phyloP scores from a whole-genome alignment of 2,888 invertebrate species.

The Monochamus alternatus region DNA sequence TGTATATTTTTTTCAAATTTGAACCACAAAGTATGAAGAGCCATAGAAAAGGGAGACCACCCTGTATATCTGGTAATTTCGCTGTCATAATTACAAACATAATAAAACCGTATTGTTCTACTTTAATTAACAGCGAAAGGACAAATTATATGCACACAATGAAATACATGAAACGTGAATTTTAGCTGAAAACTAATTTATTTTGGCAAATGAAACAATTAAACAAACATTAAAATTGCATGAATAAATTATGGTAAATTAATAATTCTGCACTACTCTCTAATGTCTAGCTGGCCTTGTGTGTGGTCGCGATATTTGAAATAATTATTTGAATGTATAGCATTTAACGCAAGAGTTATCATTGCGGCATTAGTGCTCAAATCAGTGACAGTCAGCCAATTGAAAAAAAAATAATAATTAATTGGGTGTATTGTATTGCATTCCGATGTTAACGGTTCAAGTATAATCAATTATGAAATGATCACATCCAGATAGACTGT shows the following conservation, averaged over 20 bases:
- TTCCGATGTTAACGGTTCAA: background rate
- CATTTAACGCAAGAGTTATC: conserved; percentile 16
- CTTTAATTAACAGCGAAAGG: too few relatives aligned
- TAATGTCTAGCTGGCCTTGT: background rate
- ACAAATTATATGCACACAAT: background rate
- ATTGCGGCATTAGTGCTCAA: background rate
- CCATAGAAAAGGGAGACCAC: too few relatives aligned
- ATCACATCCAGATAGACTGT: too few relatives aligned
- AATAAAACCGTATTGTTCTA: too few relatives aligned
- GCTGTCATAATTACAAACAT: too few relatives aligned
- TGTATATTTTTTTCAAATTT: too few relatives aligned
- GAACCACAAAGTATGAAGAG: too few relatives aligned
- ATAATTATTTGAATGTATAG: background rate
- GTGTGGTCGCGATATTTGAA: background rate
- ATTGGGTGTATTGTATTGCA: background rate
- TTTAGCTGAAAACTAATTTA: background rate
- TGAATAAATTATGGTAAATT: conserved; percentile 11
- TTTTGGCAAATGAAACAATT: background rate
- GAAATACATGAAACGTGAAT: background rate
- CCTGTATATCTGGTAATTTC: too few relatives aligned
- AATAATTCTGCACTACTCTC: background rate
- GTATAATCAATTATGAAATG: too few relatives aligned
- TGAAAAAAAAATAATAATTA: conserved; percentile 7
- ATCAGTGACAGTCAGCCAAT: conserved; percentile 9
- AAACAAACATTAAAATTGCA: background rate